Evolutionary conservation across 2,113 vertebrate genomes (phyloP).

Genomic region (Ophiodon elongatus): DNA sequence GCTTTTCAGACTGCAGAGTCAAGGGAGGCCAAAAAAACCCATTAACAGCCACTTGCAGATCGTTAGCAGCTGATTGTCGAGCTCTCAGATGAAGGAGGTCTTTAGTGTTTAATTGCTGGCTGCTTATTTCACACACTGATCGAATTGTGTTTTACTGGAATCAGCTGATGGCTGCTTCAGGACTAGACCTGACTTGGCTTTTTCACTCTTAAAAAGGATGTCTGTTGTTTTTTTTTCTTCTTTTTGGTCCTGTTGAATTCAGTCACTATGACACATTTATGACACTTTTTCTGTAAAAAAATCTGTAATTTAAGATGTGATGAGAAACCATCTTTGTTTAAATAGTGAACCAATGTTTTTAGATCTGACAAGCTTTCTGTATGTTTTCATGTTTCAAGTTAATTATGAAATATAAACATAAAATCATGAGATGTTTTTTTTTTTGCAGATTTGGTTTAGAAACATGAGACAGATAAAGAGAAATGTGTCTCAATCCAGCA

Average conservation of each 20-base stretch:
- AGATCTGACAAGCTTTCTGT: background rate
- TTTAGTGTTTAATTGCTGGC: background rate
- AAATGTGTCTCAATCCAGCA: background rate
- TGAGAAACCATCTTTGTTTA: background rate
- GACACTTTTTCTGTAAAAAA: too few species aligned
- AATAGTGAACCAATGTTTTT: background rate
- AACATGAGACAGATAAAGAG: background rate
- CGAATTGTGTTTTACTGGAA: slow-evolving; percentile 9
- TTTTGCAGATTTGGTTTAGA: background rate
- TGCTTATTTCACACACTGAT: slow-evolving; percentile 6
- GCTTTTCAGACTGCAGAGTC: background rate
- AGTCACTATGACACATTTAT: background rate
- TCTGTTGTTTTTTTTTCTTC: too few species aligned
- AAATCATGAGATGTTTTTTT: background rate
- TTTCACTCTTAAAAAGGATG: background rate
- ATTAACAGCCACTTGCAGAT: slow-evolving; percentile 2
- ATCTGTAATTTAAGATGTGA: background rate
- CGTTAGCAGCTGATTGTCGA: background rate
- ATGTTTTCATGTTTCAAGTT: background rate
- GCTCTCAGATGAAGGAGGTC: background rate
- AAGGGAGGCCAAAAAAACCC: background rate
- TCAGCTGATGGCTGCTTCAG: background rate
- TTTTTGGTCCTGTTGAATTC: background rate
- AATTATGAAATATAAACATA: background rate
- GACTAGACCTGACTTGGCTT: background rate